Evolutionary conservation across 1,140 invertebrate species (phyloP).

Genomic region (Caenorhabditis inopinata): DNA sequence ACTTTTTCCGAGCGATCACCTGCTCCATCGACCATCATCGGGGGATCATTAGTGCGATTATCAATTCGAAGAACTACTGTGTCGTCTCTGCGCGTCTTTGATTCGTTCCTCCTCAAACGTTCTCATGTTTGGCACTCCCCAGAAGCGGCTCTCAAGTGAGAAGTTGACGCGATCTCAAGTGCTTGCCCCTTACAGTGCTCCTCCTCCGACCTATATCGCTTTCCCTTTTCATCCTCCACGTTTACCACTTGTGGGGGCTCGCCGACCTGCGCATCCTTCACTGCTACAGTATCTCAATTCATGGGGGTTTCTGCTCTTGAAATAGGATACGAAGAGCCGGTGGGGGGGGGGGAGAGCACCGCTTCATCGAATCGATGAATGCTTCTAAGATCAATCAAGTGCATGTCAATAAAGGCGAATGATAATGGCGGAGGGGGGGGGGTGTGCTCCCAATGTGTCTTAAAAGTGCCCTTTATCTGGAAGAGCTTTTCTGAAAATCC

Average conservation of each 20-base stretch:
- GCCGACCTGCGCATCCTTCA: not conserved
- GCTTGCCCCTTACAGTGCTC: not conserved
- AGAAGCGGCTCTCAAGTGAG: conserved; percentile 20
- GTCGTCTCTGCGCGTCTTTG: too few species aligned
- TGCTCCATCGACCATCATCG: too few species aligned
- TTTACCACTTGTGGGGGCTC: not conserved
- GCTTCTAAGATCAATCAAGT: not conserved
- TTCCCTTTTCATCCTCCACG: not conserved
- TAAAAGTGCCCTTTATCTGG: too few species aligned
- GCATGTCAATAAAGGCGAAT: not conserved
- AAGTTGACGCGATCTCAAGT: conserved; percentile 33
- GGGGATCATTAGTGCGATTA: too few species aligned
- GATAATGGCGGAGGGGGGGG: not conserved
- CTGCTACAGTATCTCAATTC: not conserved
- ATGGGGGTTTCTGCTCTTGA: too few species aligned
- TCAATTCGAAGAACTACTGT: not conserved
- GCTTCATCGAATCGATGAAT: not conserved
- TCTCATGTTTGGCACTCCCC: conserved; percentile 27
- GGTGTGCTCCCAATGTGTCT: too few species aligned
- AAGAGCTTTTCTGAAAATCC: too few species aligned
- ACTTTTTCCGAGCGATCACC: too few species aligned
- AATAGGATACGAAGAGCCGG: too few species aligned
- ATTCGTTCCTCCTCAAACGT: not conserved
- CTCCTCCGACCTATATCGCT: too few species aligned
- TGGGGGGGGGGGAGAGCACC: too few species aligned